Conservation (phyloP, 2,113 vertebrate species). For the Shinisaurus crocodilurus region DNA sequence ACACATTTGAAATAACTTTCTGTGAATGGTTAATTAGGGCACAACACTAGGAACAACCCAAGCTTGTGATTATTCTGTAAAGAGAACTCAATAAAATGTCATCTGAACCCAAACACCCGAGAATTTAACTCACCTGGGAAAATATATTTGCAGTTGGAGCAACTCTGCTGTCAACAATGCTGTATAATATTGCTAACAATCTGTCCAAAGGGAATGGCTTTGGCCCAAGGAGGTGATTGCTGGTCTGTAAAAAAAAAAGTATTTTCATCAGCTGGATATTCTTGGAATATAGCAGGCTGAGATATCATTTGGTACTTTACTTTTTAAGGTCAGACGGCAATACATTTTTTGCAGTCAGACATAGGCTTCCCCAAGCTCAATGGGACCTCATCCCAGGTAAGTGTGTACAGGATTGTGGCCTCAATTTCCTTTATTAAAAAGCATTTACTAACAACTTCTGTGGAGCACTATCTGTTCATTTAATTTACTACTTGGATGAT, state of each 20-base stretch:
- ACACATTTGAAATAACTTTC: not conserved
- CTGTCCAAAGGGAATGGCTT: constrained; percentile 96
- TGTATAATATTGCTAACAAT: constrained; percentile 94
- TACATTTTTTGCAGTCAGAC: constrained; percentile 12
- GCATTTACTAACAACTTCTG: not conserved
- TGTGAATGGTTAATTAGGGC: constrained; percentile 1
- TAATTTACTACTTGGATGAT: not conserved
- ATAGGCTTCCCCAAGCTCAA: not conserved
- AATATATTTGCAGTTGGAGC: constrained; percentile 94
- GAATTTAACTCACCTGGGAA: constrained; percentile 83
- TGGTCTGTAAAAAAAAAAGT: constrained; percentile 82
- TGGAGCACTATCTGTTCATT: constrained; percentile 5
- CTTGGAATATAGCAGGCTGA: not conserved
- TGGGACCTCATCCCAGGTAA: not conserved
- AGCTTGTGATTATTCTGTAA: not conserved
- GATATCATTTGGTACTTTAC: constrained; percentile 19
- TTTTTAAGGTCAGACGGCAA: not conserved
- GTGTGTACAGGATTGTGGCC: not conserved
- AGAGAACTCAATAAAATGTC: not conserved
- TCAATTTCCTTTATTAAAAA: not conserved
- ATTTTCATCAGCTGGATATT: constrained; percentile 24
- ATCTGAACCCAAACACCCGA: not conserved
- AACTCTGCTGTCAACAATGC: constrained; percentile 94
- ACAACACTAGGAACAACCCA: not conserved
- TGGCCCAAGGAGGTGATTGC: constrained; percentile 96